These are phyloP conservation scores for Odontomachus brunneus DNA, from an alignment of 1,140 invertebrate species.

Conservation along the genomic window DNA sequence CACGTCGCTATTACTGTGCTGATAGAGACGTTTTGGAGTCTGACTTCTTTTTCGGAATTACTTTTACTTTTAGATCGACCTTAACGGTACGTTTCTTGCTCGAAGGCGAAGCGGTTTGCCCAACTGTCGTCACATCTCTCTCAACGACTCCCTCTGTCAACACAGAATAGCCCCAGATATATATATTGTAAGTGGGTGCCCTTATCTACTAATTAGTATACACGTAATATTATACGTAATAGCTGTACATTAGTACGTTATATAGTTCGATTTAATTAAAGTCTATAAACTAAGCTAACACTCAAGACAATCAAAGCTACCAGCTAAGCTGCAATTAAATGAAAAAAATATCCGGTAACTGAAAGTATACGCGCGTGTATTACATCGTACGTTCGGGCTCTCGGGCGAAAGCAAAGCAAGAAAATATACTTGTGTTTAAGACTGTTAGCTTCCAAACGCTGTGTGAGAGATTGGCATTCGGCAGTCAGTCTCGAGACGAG, in stretches of 20 bases:
- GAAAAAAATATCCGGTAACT: constrained; percentile 2
- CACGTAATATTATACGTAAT: constrained; percentile 3
- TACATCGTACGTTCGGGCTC: not conserved
- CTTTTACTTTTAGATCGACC: constrained; percentile 92
- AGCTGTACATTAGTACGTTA: not conserved
- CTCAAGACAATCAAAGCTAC: too few species aligned
- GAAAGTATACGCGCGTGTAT: constrained; percentile 21
- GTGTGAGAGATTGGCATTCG: constrained; percentile 93
- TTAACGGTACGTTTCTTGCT: constrained; percentile 91
- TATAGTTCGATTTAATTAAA: too few species aligned
- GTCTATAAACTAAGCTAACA: not conserved
- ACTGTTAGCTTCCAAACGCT: constrained; percentile 93
- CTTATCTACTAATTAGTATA: constrained; percentile 78
- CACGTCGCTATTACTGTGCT: constrained; percentile 80
- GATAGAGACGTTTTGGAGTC: constrained; percentile 82
- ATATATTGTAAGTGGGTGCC: constrained; percentile 56
- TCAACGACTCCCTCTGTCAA: constrained; percentile 86
- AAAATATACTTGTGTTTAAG: constrained; percentile 92
- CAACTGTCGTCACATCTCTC: constrained; percentile 84
- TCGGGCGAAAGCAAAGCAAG: constrained; percentile 19
- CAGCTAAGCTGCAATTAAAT: constrained; percentile 11
- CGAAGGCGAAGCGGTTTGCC: constrained; percentile 88
- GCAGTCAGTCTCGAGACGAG: constrained; percentile 94
- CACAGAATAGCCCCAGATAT: constrained; percentile 87
- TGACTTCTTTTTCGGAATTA: constrained; percentile 88